Base-by-base conservation (phyloP, 2,888 invertebrate species). In the Fragum sueziense region DNA sequence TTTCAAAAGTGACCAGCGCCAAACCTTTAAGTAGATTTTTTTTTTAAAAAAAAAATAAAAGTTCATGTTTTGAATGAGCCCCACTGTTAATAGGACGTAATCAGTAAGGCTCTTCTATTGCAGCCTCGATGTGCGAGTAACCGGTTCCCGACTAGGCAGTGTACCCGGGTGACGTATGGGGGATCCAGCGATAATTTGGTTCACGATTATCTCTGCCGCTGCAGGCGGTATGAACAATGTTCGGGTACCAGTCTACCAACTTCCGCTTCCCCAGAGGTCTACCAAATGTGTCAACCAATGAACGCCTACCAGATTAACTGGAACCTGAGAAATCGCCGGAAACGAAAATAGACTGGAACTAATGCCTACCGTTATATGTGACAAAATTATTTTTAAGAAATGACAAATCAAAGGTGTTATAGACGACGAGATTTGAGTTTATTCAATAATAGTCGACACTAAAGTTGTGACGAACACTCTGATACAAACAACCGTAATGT, bases 141-240 rank as follows among this genome's bases (percentile, higher is more conserved):
- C 70, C 70, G 76, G 17, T 51, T 41, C 14, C 74, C 76, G 11
- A 54, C 47, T 11, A 20, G 37, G 1, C 27, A 69, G 17, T 83
- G 83, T 37, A 76, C 70, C 17, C 57, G 34, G 52, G 52, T 83
- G 1, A 79, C 69, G 9, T 82, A 76, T 37, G 61, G 70, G 31
- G 77, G 73, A 17, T 73, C 76, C 3, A 47, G 37, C 3, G 70
- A 70, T 20, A 62, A 71, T 51, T 67, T 76, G 20, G 41, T 29
- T 20, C 74, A 82, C 51, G 74, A 79, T 9, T 82, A 82, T 29
- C 20, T 74, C 20, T 82, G 82, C 51, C 70, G 82, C n/a, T 82
- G 82, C 34, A 59, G 67, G 25, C 61, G 79, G 51, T 0, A 69
- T 25, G 74, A 79, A 54, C 76, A 82, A 20, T 82, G 82, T 51